Evolutionary conservation across 2,113 vertebrate species (phyloP).

Genomic region (Hydrochoerus hydrochaeris): DNA sequence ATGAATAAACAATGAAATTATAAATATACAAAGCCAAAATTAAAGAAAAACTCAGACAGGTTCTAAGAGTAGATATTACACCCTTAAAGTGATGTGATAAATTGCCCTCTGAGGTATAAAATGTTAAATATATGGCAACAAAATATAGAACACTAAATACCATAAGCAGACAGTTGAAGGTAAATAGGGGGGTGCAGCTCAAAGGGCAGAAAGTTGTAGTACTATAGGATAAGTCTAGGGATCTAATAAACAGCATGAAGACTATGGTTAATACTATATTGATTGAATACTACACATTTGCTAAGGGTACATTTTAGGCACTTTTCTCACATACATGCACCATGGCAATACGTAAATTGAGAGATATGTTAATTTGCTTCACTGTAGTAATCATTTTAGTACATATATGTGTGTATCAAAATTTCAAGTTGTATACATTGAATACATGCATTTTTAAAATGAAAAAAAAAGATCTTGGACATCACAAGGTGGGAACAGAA

Average conservation of each 20-base stretch:
- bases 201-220: background rate
- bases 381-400: background rate
- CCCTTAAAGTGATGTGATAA: constrained; percentile 21
- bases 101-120: background rate
- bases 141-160: background rate
- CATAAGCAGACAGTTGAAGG: background rate
- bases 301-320: background rate
- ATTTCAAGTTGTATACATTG: background rate
- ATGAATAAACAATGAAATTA: background rate
- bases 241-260: background rate
- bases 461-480: background rate
- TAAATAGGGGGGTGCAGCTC: background rate
- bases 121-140: background rate
- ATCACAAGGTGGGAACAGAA: background rate
- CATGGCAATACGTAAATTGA: background rate
- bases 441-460: background rate
- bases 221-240: background rate
- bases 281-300: background rate
- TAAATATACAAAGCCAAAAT: constrained; percentile 15
- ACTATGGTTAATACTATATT: background rate
- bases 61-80: background rate
- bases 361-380: background rate
- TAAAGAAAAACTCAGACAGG: background rate
- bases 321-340: background rate
- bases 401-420: background rate